These are phyloP conservation scores for Hemicrepidius hirtus DNA, from an alignment of 2,888 invertebrate species.

Conservation along the genomic window DNA sequence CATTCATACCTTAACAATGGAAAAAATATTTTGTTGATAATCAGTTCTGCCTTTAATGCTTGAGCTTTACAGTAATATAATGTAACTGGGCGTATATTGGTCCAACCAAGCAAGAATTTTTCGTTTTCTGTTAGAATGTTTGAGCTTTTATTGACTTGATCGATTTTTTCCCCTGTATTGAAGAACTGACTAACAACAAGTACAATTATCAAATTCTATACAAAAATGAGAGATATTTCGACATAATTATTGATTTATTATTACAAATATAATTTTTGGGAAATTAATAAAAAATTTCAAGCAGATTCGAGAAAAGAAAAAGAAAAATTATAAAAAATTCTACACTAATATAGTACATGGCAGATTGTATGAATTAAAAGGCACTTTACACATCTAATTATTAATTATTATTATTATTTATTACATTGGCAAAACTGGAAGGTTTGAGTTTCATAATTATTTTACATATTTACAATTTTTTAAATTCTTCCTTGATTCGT, in stretches of 20 bases:
- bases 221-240: conserved; percentile 27
- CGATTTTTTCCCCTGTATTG: not conserved
- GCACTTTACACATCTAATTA: conserved; percentile 71
- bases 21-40: conserved; percentile 11
- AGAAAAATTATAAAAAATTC: conserved; percentile 43
- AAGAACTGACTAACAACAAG: conserved; percentile 23
- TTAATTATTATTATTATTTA: conserved; percentile 57
- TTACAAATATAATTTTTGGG: conserved; percentile 40
- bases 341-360: conserved; percentile 60
- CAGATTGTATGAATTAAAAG: conserved; percentile 70
- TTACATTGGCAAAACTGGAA: conserved; percentile 72
- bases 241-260: conserved; percentile 31
- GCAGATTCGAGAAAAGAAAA: conserved; percentile 29
- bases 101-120: too few species aligned
- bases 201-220: conserved; percentile 32
- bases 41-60: not conserved
- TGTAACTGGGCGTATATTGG: too few species aligned
- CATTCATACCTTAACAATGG: conserved; percentile 62
- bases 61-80: too few species aligned
- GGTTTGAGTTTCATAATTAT: conserved; percentile 69
- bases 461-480: conserved; percentile 59
- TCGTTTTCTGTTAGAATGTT: too few species aligned
- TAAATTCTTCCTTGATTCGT: conserved; percentile 39
- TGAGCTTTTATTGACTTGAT: too few species aligned
- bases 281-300: conserved; percentile 39